Conservation (phyloP, 2,797 vertebrate genomes). For the Myotis planiceps region DNA sequence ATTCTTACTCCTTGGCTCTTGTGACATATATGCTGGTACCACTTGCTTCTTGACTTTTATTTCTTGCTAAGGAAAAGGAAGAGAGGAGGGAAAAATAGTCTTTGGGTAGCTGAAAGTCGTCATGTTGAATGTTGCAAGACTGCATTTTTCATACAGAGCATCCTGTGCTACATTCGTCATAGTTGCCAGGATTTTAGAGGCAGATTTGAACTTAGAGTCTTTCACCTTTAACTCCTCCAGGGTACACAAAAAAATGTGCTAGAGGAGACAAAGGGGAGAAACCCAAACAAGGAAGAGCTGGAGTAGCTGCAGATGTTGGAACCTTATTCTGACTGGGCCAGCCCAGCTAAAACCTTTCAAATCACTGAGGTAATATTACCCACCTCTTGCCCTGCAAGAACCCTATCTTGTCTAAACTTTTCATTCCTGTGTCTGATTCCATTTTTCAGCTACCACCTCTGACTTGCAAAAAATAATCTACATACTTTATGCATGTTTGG, state of each 20-base stretch:
- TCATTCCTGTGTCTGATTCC: neutral
- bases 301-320: neutral
- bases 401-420: neutral
- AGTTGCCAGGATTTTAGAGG: neutral
- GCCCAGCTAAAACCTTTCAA: fast-evolving
- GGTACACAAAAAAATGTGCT: neutral
- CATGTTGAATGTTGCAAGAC: fast-evolving
- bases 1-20: fast-evolving
- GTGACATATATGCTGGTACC: neutral
- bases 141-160: fast-evolving
- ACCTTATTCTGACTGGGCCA: fast-evolving
- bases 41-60: neutral
- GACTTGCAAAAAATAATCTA: neutral
- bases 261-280: neutral
- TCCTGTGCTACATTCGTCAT: fast-evolving
- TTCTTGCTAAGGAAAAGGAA: neutral
- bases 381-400: neutral
- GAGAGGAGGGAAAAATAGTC: too few relatives aligned
- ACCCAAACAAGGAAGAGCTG: fast-evolving
- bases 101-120: neutral
- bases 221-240: neutral
- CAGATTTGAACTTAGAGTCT: neutral
- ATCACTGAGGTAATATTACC: fast-evolving
- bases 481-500: neutral
- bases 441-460: neutral